Base-by-base conservation (phyloP, 2,113 vertebrate species). In the Semnornis frantzii region DNA sequence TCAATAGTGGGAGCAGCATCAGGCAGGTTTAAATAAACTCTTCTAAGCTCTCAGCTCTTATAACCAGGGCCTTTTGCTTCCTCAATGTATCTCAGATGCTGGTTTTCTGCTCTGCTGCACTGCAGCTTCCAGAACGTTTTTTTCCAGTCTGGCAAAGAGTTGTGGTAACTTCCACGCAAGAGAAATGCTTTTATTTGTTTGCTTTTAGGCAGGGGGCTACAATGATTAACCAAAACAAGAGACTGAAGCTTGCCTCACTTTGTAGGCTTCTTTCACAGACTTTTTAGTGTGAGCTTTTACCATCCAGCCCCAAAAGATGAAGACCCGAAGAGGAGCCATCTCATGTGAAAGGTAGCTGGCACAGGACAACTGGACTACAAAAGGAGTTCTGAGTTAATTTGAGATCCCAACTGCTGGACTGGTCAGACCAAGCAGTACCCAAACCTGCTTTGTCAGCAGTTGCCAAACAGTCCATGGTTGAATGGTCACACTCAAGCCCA, bases 371-470 rank as follows among this genome's bases (percentile, higher is more conserved):
- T 66, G 74, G 31, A 8, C n/a, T 63, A 11, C n/a, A 74, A 52
- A 73, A 89, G n/a, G 54, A 54, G 11, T 31, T 63, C 44, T 46
- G 44, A 39, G 39, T 5, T 19, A 54, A 20, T 28, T 3, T 19
- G 62, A 74, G 72, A 58, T 20, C 48, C 48, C 9, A 5, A 1
- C 30, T 8, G 20, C 3, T 1, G 2, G 21, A 7, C 3, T 9
- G 17, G 60, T 77, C 25, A 62, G 71, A 28, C 59, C 27, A 1
- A 17, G 33, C 1, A 1, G 31, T 58, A 21, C 34, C 24, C 24
- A 4, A 5, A 30, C 23, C 31, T 37, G 14, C 60, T 57, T 50
- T 3, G 0, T 28, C 60, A 33, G 60, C 3, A 0, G 8, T 17
- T 46, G 28, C 50, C 27, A 14, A 42, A 23, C 1, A 28, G 28